A percentile compares a stretch with the other conserved stretches of the same genome.
Evolutionary conservation across 2,888 invertebrate species (phyloP).

Genomic region (Smittia aterrima): DNA sequence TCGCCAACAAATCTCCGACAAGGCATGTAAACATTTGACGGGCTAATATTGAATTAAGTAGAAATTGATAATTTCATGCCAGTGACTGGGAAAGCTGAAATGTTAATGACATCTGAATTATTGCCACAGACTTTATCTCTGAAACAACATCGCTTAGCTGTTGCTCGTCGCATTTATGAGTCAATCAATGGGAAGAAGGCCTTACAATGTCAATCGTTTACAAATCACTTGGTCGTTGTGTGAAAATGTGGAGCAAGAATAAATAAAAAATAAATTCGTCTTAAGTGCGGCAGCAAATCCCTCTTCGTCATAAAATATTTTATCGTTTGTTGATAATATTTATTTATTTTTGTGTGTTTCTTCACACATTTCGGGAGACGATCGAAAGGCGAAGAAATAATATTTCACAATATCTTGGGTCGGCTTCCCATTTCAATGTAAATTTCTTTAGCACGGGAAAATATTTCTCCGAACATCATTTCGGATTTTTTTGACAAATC

Average conservation of each 20-base stretch:
- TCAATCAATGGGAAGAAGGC: slow-evolving; percentile 33
- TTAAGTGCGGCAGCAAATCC: background rate
- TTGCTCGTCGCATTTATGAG: slow-evolving; percentile 9
- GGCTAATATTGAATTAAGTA: slow-evolving; percentile 25
- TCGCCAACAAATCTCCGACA: slow-evolving; percentile 5
- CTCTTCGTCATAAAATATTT: background rate
- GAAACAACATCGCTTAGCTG: background rate
- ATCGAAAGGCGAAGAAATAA: background rate
- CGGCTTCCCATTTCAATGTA: background rate
- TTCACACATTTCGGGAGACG: background rate
- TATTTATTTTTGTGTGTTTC: background rate
- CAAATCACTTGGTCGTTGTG: background rate
- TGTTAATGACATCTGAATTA: slow-evolving; percentile 35
- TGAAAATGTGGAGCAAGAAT: slow-evolving; percentile 11
- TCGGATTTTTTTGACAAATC: slow-evolving; percentile 32
- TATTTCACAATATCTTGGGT: background rate
- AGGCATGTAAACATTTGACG: slow-evolving; percentile 33
- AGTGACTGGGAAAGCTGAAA: slow-evolving; percentile 5
- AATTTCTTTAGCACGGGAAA: slow-evolving; percentile 13
- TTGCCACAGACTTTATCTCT: slow-evolving; percentile 15
- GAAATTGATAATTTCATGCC: slow-evolving; percentile 20
- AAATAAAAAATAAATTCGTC: background rate
- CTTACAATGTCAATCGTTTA: background rate
- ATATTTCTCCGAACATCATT: slow-evolving; percentile 19
- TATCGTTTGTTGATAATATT: slow-evolving; percentile 4